Evolutionary conservation across 2,797 vertebrate species (phyloP).

Genomic region (Phrynocephalus vlangalii): DNA sequence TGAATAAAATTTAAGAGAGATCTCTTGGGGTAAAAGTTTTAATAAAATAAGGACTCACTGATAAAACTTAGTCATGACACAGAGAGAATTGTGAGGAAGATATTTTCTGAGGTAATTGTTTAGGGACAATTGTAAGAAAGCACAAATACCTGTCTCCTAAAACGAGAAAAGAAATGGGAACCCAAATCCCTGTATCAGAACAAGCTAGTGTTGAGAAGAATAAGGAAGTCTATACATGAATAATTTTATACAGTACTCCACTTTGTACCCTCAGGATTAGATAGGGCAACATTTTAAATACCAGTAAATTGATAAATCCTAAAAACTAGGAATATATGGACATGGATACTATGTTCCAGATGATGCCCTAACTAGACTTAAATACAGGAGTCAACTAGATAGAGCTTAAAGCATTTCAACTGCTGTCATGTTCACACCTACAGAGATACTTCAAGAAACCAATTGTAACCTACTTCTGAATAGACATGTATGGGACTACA

Average conservation of each 20-base stretch:
- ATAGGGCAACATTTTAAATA: not conserved
- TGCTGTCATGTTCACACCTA: not conserved
- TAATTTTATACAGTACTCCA: not conserved
- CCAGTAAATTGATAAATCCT: not conserved
- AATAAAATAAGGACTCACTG: no score
- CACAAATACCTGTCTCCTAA: no score
- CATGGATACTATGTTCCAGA: not conserved
- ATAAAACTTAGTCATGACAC: no score
- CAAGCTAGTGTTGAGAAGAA: no score
- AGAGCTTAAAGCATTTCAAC: not conserved
- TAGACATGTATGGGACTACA: not conserved
- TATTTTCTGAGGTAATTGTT: no score
- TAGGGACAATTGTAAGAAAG: no score
- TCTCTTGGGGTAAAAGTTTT: no score
- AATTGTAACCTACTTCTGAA: not conserved
- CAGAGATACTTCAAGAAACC: not conserved
- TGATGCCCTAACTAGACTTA: not conserved
- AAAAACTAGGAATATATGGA: not conserved
- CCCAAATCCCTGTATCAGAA: no score
- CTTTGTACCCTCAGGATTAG: not conserved
- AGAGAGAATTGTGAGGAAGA: no score
- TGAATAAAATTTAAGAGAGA: not conserved
- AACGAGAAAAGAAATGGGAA: no score
- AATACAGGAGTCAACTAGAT: no score
- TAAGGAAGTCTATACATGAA: not conserved